These are phyloP conservation scores for Petrocephalus sullivani DNA, from an alignment of 2,797 vertebrate species.

Conservation along the genomic window DNA sequence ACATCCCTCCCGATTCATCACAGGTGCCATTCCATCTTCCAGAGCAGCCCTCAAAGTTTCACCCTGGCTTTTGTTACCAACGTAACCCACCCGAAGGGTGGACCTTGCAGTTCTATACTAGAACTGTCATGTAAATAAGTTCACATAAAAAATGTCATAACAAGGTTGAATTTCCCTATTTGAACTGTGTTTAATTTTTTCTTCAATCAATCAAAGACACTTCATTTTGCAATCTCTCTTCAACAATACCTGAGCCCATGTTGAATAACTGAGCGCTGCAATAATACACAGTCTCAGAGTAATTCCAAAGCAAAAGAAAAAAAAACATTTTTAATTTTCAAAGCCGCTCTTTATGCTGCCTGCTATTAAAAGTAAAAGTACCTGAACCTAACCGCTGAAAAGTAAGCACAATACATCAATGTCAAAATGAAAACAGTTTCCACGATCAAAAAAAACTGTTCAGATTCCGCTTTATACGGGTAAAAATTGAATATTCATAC, in stretches of 20 bases:
- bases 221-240: background rate
- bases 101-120: background rate
- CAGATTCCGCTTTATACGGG: constrained; percentile 58
- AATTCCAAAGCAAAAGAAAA: background rate
- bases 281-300: background rate
- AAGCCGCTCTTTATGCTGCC: background rate
- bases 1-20: background rate
- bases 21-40: background rate
- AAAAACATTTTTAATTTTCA: background rate
- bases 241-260: background rate
- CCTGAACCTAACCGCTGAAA: background rate
- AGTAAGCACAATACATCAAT: background rate
- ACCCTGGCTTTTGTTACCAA: background rate
- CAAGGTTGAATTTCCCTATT: background rate
- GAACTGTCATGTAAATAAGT: background rate
- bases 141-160: background rate
- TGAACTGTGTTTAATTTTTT: background rate
- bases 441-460: constrained; percentile 25
- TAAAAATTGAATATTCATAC: constrained; percentile 65
- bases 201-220: background rate
- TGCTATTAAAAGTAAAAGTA: background rate
- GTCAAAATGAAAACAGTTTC: background rate
- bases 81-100: background rate
- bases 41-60: background rate
- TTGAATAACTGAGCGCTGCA: background rate